Percentiles rank a stretch among this genome's conserved stretches.
phyloP scores from a whole-genome alignment of 2,113 vertebrate genomes.

The Aptenodytes patagonicus region DNA sequence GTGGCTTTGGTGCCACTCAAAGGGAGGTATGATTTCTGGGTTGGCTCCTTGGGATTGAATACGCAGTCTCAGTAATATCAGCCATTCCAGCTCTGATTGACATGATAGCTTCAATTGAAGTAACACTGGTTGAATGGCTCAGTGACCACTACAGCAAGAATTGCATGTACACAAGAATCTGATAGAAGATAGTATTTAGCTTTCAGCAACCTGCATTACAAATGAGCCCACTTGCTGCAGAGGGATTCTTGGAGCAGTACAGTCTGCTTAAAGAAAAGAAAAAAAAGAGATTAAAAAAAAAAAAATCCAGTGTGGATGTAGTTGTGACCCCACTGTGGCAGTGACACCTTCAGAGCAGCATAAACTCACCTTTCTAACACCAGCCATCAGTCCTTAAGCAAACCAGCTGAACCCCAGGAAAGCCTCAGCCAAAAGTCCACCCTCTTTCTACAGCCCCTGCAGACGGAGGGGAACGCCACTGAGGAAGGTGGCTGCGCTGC shows the following conservation, averaged over 20 bases:
- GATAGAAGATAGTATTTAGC: neutral
- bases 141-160: neutral
- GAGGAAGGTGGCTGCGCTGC: neutral
- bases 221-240: neutral
- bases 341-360: neutral
- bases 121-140: neutral
- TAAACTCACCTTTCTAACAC: neutral
- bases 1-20: neutral
- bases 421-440: neutral
- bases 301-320: neutral
- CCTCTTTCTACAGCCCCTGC: neutral
- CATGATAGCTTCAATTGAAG: neutral
- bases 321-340: neutral
- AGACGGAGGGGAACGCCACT: neutral
- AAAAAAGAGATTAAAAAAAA: neutral
- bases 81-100: neutral
- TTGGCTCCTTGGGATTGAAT: neutral
- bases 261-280: slow-evolving; percentile 3
- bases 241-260: slow-evolving; percentile 28
- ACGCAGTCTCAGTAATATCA: neutral
- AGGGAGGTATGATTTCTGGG: neutral
- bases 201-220: neutral
- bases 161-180: neutral
- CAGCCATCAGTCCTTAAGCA: slow-evolving; percentile 2
- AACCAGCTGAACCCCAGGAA: neutral